Conservation (phyloP, 2,888 invertebrate species). For the Lasioglossum oenotherae region DNA sequence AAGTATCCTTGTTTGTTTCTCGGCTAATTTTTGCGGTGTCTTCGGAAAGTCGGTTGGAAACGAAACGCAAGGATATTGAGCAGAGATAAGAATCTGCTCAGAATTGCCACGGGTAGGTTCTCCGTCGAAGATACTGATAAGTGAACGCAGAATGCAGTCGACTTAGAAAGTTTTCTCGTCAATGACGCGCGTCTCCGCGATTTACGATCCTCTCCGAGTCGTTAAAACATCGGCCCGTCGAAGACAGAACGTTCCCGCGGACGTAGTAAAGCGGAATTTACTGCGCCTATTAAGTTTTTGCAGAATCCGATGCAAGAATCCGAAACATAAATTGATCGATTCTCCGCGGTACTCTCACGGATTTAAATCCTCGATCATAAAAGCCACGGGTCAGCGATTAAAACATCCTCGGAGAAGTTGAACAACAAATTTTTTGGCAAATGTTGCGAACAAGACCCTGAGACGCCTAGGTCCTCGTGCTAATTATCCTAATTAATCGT, state of each 20-base stretch:
- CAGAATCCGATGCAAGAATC: not conserved
- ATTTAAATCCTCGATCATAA: not conserved
- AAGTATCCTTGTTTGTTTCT: not conserved
- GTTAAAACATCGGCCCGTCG: conserved; percentile 7
- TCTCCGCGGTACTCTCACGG: not conserved
- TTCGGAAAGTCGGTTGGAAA: not conserved
- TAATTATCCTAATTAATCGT: not conserved
- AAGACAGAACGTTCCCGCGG: conserved; percentile 3
- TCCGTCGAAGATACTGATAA: not conserved
- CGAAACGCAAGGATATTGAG: not conserved
- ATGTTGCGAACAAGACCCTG: not conserved
- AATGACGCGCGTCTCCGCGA: not conserved
- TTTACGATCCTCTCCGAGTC: conserved; percentile 2
- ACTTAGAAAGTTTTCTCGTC: conserved; percentile 6
- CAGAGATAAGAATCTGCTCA: not conserved
- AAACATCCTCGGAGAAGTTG: not conserved
- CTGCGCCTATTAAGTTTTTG: not conserved
- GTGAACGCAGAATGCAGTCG: not conserved
- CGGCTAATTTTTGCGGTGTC: not conserved
- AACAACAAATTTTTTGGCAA: not conserved
- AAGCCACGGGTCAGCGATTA: not conserved
- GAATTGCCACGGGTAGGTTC: not conserved
- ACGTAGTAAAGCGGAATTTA: not conserved
- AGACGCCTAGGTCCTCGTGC: not conserved
- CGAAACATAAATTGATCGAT: not conserved